phyloP scores from a whole-genome alignment of 2,113 vertebrate genomes.

The Collichthys lucidus region DNA sequence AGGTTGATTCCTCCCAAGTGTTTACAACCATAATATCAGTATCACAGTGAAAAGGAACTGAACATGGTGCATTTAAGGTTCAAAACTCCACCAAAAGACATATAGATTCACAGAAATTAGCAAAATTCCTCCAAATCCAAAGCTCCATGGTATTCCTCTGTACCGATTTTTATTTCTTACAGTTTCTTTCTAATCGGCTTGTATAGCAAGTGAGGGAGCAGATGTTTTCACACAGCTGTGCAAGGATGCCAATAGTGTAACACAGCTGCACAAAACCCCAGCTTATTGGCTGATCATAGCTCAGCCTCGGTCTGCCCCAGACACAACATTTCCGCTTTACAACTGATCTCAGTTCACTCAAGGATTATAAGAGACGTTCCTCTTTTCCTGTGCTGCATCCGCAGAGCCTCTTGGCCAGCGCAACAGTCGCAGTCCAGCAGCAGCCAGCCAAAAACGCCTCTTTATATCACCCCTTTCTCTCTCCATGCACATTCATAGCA shows the following conservation, averaged over 20 bases:
- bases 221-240: conserved; percentile 75
- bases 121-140: conserved; percentile 38
- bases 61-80: conserved; percentile 42
- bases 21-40: conserved; percentile 62
- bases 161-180: conserved; percentile 33
- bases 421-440: conserved; percentile 22
- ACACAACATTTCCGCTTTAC: conserved; percentile 68
- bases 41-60: conserved; percentile 47
- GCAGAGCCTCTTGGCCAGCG: conserved; percentile 51
- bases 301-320: conserved; percentile 54
- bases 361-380: conserved; percentile 54
- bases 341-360: conserved; percentile 66
- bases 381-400: conserved; percentile 60
- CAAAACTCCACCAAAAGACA: conserved; percentile 40
- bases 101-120: conserved; percentile 20
- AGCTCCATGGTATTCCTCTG: conserved; percentile 26
- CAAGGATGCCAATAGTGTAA: conserved; percentile 49
- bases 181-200: conserved; percentile 52
- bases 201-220: conserved; percentile 59
- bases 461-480: conserved; percentile 15
- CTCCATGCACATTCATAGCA: conserved; percentile 36
- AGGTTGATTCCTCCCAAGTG: conserved; percentile 29
- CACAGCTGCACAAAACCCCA: conserved; percentile 59
- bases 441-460: conserved; percentile 45
- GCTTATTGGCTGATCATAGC: conserved; percentile 55